Conservation (phyloP, 2,888 invertebrate genomes). For the Biston stratarius region DNA sequence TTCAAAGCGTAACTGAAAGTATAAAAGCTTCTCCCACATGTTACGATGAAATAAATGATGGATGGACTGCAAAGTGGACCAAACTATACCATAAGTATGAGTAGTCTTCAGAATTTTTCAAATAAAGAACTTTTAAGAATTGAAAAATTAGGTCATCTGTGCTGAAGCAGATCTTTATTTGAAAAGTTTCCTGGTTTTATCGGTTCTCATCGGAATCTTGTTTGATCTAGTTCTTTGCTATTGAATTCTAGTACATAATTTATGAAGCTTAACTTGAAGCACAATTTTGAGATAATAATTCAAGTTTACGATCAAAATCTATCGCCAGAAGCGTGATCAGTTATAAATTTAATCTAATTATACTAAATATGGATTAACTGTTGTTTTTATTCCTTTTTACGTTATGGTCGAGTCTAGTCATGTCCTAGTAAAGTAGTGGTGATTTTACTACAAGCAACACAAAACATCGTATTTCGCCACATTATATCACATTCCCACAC, state of each 20-base stretch:
- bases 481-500: too few species aligned
- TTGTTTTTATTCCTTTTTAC: too few species aligned
- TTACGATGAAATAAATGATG: constrained; percentile 27
- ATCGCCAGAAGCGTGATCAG: not conserved
- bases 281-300: not conserved
- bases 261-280: constrained; percentile 3
- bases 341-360: not conserved
- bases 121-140: constrained; percentile 50
- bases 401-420: too few species aligned
- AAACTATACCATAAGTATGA: constrained; percentile 35
- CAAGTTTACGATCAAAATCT: not conserved
- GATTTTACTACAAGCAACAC: too few species aligned
- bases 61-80: constrained; percentile 29
- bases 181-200: constrained; percentile 59
- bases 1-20: constrained; percentile 26
- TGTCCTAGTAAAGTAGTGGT: too few species aligned
- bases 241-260: constrained; percentile 34
- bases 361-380: too few species aligned
- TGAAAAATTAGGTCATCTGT: constrained; percentile 63
- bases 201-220: constrained; percentile 42
- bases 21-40: constrained; percentile 25
- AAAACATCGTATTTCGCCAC: too few species aligned
- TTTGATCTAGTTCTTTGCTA: constrained; percentile 45
- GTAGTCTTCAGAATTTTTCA: constrained; percentile 45
- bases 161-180: constrained; percentile 60